Evolutionary conservation across 2,797 vertebrate genomes (phyloP), one percentile per base, ranked within the genome.

Genomic region (Sebastes cheni): DNA sequence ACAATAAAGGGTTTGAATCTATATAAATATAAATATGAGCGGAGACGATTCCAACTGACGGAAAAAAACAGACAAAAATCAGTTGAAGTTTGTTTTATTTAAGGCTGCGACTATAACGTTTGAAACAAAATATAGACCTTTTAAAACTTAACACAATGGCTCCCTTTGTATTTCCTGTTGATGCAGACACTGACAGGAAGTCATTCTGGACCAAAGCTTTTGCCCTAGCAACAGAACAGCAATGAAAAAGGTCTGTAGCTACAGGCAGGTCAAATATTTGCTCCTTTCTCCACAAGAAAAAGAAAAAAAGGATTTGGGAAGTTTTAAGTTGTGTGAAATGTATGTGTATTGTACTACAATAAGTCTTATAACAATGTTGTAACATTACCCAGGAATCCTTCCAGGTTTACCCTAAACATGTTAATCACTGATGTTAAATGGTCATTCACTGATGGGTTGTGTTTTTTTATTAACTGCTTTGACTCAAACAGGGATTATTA

Each of bases 41-140:
- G 1, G 13, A 50, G 3, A 8, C 1, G 3, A 2, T 2, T 29
- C 2, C 12, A 46, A 65, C 0, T 5, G 18, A 60, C 1, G 1
- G 16, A 39, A 64, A 34, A 32, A 39, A 46, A 18, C 6, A 4
- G 7, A 64, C 22, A 74, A 7, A 50, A 13, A 7, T 61, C 4
- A 4, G 13, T 36, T 84, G 4, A 2, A 68, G 67, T 36, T 8
- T 20, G 39, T 93, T 92, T 42, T 93, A 93, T 93, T 94, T 75
- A 60, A 84, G 90, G 76, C 77, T 29, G 76, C 67, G 58, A 77
- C 75, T 75, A 78, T 46, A 65, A 76, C 2, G 61, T 79, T 89
- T 86, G 62, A 86, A 64, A 72, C 36, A 55, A 84, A 81, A 74
- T 64, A 18, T 18, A 46, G 42, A 46, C 42, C 42, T 18, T 18